Evolutionary conservation across 2,888 invertebrate species (phyloP), one percentile per base, ranked within the genome.

Genomic region (Sussaba pulchella): DNA sequence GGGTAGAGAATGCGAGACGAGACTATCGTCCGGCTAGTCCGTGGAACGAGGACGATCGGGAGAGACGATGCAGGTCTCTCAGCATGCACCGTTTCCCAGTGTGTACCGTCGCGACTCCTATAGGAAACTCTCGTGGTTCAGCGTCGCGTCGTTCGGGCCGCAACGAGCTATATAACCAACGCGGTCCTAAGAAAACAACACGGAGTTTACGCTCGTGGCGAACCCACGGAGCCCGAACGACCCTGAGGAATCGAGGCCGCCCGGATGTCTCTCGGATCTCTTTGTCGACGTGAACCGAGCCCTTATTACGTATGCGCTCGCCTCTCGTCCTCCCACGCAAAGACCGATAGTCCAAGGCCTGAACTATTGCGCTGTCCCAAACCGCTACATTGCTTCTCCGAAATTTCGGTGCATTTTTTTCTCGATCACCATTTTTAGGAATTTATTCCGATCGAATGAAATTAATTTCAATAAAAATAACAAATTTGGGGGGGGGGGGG

Each of bases 221-320:
- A 71, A 64, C 26, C 9, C 69, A 43, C 43, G 39, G n/a, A 17
- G 54, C 59, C 0, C 45, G 54, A 8, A 59, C 52, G 71, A 75
- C 71, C 76, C 76, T 72, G 81, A 81, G 61, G 72, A 69, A 81
- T 81, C 71, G 81, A 81, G 81, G 76, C 69, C 72, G 76, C 57
- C 69, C 81, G 72, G 69, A 76, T 76, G 69, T 81, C n/a, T n/a
- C 81, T 77, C 76, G 76, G 63, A 81, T 81, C 73, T 72, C 63
- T 64, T 41, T 14, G 71, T 73, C 81, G 69, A 73, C 67, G 73
- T 59, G 67, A 64, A 69, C 61, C 24, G 47, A 67, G 43, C 72
- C 69, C 81, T 81, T 73, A 73, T 76, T 77, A 69, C 72, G 76
- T 77, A 70, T 81, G 69, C 81, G 72, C 63, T 81, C 73, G 69